Conservation (phyloP, 2,888 invertebrate genomes). For the Diarsia brunnea region DNA sequence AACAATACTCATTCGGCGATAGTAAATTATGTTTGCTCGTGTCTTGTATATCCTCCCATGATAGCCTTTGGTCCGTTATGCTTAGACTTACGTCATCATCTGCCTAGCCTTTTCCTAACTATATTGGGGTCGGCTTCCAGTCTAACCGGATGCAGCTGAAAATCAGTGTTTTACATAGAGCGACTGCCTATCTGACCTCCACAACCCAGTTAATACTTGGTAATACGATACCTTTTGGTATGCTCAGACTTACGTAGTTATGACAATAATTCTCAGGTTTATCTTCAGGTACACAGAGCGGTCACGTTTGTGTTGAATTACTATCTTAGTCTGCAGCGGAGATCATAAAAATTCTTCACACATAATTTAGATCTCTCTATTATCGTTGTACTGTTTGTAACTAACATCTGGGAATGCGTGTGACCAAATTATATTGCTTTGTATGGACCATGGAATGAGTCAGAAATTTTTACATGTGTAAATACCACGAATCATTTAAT, state of each 20-base stretch:
- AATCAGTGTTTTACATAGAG: no score
- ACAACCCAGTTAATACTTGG: no score
- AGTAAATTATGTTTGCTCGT: conserved; percentile 7
- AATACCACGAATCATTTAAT: background rate
- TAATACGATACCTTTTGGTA: no score
- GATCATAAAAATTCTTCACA: conserved; percentile 70
- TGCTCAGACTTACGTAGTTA: background rate
- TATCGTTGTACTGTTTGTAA: conserved; percentile 40
- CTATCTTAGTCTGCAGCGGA: conserved; percentile 30
- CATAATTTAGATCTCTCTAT: conserved; percentile 48
- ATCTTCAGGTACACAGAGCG: conserved; percentile 1
- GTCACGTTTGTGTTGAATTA: background rate
- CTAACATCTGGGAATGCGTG: conserved; percentile 60
- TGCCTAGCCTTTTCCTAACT: no score
- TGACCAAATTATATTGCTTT: conserved; percentile 54
- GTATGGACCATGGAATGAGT: conserved; percentile 37
- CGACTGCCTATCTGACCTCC: no score
- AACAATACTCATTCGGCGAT: conserved; percentile 18
- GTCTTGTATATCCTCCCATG: background rate
- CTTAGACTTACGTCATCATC: no score
- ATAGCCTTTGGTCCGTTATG: background rate
- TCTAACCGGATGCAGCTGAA: no score
- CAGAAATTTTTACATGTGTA: conserved; percentile 40
- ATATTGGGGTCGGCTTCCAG: no score
- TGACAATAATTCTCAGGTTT: background rate